phyloP scores from a whole-genome alignment of 2,888 invertebrate genomes.

The Dasypolia templi region DNA sequence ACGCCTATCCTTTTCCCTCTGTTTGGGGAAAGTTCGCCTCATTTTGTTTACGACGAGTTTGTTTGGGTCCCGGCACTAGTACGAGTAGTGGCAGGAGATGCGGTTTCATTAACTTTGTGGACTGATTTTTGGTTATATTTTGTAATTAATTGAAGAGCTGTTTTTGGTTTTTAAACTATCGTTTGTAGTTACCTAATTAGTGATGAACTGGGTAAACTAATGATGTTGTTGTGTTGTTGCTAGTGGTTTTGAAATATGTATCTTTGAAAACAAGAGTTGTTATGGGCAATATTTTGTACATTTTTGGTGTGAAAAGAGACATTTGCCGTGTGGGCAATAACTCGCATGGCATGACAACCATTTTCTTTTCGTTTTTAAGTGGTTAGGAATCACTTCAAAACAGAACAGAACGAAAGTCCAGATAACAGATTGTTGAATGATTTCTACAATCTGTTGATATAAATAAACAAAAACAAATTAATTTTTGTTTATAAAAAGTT shows the following conservation, averaged over 20 bases:
- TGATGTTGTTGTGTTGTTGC: conserved; percentile 16
- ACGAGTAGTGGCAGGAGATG: conserved; percentile 49
- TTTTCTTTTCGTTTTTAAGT: too few relatives aligned
- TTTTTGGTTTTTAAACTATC: conserved; percentile 36
- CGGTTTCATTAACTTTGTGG: conserved; percentile 46
- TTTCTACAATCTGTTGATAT: not conserved
- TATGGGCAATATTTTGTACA: not conserved
- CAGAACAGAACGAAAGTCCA: not conserved
- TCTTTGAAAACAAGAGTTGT: not conserved
- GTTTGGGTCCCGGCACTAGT: conserved; percentile 58
- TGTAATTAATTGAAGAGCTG: conserved; percentile 53
- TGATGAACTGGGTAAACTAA: conserved; percentile 14
- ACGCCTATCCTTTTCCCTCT: conserved; percentile 57
- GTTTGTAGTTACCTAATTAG: conserved; percentile 29
- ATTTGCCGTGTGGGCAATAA: not conserved
- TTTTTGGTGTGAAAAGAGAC: not conserved
- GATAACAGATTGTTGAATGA: not conserved
- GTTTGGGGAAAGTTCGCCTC: conserved; percentile 58
- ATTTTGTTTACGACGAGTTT: conserved; percentile 64
- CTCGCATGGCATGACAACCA: not conserved
- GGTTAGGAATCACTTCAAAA: too few relatives aligned
- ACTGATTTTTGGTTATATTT: conserved; percentile 38
- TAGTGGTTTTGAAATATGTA: not conserved
- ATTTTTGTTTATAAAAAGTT: not conserved
- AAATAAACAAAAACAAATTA: not conserved